Evolutionary conservation across 2,113 vertebrate species (phyloP).

Genomic region (Kryptolebias marmoratus): DNA sequence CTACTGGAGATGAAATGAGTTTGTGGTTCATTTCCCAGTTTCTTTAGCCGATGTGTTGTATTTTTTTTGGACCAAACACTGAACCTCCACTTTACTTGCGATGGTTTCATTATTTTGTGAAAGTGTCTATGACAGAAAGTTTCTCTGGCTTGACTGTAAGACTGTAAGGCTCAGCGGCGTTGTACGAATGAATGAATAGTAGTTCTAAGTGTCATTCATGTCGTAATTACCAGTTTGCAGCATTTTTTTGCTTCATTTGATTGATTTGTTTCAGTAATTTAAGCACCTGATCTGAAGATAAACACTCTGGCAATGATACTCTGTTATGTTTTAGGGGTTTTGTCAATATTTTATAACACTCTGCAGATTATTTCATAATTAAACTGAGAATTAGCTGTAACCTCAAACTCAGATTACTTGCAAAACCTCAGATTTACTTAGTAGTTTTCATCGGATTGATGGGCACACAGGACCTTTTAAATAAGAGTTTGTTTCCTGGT

Average conservation of each 20-base stretch:
- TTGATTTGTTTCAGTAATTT: background rate
- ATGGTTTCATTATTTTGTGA: no score
- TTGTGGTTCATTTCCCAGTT: no score
- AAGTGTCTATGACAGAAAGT: no score
- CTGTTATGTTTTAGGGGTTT: background rate
- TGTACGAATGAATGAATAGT: no score
- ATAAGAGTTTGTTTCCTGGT: constrained; percentile 6
- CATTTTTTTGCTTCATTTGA: background rate
- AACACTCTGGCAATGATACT: background rate
- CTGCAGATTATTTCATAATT: background rate
- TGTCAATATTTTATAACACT: background rate
- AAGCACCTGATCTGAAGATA: no score
- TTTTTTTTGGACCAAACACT: no score
- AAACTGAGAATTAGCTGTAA: background rate
- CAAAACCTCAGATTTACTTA: background rate
- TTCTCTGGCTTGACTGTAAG: no score
- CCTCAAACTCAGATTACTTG: background rate
- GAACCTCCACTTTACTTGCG: no score
- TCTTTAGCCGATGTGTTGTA: no score
- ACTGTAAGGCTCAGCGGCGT: no score
- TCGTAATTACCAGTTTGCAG: background rate
- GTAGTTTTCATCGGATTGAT: background rate
- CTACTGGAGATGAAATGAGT: no score
- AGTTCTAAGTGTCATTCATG: no score
- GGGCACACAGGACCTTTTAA: background rate